phyloP scores from a whole-genome alignment of 1,140 invertebrate genomes.

The Pseudachorutes palmiensis region DNA sequence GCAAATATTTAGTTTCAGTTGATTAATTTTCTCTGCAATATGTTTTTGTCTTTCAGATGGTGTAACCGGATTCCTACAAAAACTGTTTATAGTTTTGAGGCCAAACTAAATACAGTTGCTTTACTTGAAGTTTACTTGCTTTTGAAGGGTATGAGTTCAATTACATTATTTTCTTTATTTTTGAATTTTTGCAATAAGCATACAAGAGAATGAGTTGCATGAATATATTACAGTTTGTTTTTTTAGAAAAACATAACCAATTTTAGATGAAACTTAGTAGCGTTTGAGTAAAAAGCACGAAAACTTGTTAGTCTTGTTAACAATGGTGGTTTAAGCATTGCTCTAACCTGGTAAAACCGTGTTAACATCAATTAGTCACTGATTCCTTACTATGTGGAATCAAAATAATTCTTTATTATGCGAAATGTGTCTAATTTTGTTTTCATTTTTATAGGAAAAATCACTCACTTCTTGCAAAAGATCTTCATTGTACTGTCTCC shows the following conservation, averaged over 20 bases:
- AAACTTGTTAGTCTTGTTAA: too few species aligned
- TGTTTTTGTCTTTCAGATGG: conserved; percentile 37
- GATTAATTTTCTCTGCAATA: too few species aligned
- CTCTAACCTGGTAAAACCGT: too few species aligned
- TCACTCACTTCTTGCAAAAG: conserved; percentile 39
- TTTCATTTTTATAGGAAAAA: conserved; percentile 33
- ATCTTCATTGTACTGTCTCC: conserved; percentile 40
- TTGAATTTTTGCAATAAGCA: neutral
- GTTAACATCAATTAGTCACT: too few species aligned
- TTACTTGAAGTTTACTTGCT: neutral
- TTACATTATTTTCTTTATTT: conserved; percentile 10
- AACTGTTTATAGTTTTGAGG: conserved; percentile 43
- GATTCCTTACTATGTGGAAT: too few species aligned
- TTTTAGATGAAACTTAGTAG: too few species aligned
- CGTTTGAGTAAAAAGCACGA: too few species aligned
- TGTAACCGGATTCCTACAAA: conserved; percentile 41
- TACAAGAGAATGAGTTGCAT: neutral
- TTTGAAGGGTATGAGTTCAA: conserved; percentile 9
- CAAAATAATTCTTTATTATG: too few species aligned
- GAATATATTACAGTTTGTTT: neutral
- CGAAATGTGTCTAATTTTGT: neutral
- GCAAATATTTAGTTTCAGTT: too few species aligned
- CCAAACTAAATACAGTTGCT: conserved; percentile 20
- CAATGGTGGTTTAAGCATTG: too few species aligned
- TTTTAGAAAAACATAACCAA: too few species aligned